Percentiles rank a stretch among this genome's conserved stretches.
These are phyloP conservation scores for Pterophyllum scalare DNA, from an alignment of 2,113 vertebrate genomes.

Conservation along the genomic window DNA sequence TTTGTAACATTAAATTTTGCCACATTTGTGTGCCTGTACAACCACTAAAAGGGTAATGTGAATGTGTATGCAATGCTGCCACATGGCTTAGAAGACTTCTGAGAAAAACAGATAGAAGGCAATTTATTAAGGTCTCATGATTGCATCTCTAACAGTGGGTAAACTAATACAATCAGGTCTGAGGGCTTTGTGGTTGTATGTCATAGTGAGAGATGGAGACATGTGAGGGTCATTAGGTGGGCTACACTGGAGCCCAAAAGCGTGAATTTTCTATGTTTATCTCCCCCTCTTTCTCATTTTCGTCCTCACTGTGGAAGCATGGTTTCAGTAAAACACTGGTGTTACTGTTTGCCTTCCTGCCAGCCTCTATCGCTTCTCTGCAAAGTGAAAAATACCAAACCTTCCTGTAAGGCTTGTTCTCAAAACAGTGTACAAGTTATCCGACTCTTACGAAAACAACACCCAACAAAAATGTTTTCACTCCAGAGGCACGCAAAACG, in stretches of 20 bases:
- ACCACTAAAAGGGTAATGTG: constrained; percentile 1
- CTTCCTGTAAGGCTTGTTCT: constrained; percentile 19
- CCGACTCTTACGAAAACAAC: constrained; percentile 26
- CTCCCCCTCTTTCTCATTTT: neutral
- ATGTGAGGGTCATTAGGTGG: constrained; percentile 72
- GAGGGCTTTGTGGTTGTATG: constrained; percentile 50
- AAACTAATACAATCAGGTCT: constrained; percentile 56
- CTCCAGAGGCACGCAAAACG: neutral
- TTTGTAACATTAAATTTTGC: neutral
- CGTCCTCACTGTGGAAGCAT: neutral
- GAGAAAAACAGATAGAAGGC: constrained; percentile 27
- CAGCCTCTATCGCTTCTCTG: neutral
- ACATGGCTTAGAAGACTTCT: constrained; percentile 26
- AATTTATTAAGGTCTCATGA: constrained; percentile 64
- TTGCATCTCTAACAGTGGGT: constrained; percentile 51
- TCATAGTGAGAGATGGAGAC: constrained; percentile 47
- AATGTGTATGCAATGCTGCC: constrained; percentile 5
- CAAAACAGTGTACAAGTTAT: constrained; percentile 46
- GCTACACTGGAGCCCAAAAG: constrained; percentile 31
- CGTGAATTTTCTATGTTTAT: constrained; percentile 20
- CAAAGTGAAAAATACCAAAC: constrained; percentile 28
- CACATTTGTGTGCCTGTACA: neutral
- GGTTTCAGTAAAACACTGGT: constrained; percentile 37
- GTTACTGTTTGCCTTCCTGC: constrained; percentile 33
- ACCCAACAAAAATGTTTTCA: neutral